phyloP scores from a whole-genome alignment of 2,797 vertebrate species.

The Hydrophis major region DNA sequence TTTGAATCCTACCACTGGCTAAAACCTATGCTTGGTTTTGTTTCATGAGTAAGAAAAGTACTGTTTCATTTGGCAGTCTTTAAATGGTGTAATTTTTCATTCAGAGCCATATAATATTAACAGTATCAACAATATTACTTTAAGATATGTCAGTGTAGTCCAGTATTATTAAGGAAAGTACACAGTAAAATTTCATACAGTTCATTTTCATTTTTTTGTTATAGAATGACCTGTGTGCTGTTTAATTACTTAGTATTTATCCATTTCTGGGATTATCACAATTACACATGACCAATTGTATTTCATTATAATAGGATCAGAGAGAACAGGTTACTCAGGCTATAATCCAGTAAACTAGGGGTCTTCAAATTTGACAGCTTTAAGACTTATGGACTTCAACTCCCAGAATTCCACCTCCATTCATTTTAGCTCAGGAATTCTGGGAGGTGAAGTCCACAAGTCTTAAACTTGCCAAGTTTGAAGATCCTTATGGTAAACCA shows the following conservation, averaged over 20 bases:
- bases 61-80: neutral
- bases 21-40: neutral
- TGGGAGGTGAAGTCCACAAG: too few species aligned
- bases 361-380: too few species aligned
- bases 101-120: neutral
- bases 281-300: neutral
- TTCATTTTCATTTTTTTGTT: slow-evolving; percentile 3
- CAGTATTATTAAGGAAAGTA: slow-evolving; percentile 30
- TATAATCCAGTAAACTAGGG: neutral
- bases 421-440: too few species aligned
- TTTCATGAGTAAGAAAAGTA: slow-evolving; percentile 21
- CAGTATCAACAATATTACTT: neutral
- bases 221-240: neutral
- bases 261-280: neutral
- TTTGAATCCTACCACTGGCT: too few species aligned
- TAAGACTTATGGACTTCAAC: too few species aligned
- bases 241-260: neutral
- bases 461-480: too few species aligned
- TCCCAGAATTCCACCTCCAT: too few species aligned
- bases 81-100: neutral
- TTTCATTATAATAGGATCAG: neutral
- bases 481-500: too few species aligned
- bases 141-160: neutral
- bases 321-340: neutral
- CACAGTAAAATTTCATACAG: slow-evolving; percentile 17